Evolutionary conservation across 2,888 invertebrate genomes (phyloP), one percentile per base, ranked within the genome.

Genomic region (Furcula furcula): DNA sequence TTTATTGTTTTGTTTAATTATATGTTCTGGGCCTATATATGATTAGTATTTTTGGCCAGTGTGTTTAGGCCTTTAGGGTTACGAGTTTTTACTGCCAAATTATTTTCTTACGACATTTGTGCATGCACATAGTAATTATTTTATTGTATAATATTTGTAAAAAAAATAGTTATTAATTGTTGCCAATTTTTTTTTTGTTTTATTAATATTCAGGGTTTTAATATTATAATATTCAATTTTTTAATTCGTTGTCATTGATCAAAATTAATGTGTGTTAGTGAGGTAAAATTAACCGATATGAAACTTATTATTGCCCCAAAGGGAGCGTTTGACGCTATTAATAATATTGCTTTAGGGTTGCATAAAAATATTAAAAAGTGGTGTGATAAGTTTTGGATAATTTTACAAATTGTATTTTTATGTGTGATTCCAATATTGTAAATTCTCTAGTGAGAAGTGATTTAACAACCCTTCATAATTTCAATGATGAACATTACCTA

Each of bases 371-470:
- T 79, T 73, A 76, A 84, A 83, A 83, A 75, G 85, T 86, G 86
- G 85, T 86, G 86, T 88, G 87, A 88, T 88, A 88, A 82, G 85
- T 88, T 88, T 88, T 88, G 83, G 88, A 88, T 87, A 85, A 86
- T 88, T 88, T 88, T 88, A 88, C 88, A 88, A 88, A 85, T 87
- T 86, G 79, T 86, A 86, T 85, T 85, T 85, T 86, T 88, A 77
- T 81, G 82, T 86, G 85, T 84, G 80, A 79, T 82, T 86, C 83
- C 83, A 79, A 78, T 77, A 77, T 78, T 68, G 70, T 74, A 82
- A 84, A 82, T 80, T 80, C 62, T 28, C 63, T 82, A 76, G 74
- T 79, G 66, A 54, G 65, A 73, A 42, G 65, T 78, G 69, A 43
- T 25, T 63, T 77, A 69, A 64, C 57, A 52, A 47, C 50, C 43